Percentiles rank a stretch among this genome's conserved stretches.
phyloP scores from a whole-genome alignment of 2,888 invertebrate species.

The Lingula anatina region DNA sequence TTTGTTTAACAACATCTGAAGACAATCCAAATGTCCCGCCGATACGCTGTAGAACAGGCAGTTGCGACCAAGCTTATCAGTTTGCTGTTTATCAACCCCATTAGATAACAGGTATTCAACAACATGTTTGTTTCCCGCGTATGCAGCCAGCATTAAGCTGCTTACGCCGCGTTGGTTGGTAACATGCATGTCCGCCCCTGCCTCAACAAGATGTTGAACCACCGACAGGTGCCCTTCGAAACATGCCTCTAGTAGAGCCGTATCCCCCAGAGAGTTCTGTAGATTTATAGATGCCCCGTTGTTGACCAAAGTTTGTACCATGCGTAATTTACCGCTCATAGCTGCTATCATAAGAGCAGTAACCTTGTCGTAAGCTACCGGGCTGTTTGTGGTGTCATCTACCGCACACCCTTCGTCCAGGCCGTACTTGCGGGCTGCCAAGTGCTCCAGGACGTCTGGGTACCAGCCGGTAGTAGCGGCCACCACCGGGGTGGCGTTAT shows the following conservation, averaged over 20 bases:
- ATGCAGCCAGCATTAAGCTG: slow-evolving; percentile 17
- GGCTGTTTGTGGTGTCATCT: slow-evolving; percentile 11
- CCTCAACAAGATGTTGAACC: slow-evolving; percentile 9
- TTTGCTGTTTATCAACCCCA: slow-evolving; percentile 7
- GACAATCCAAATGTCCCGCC: slow-evolving; percentile 12
- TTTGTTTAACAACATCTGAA: no score
- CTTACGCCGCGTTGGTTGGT: slow-evolving; percentile 11
- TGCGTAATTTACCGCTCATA: slow-evolving; percentile 13
- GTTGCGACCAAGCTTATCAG: slow-evolving; percentile 16
- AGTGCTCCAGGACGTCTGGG: no score
- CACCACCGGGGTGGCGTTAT: no score
- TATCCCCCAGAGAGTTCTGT: slow-evolving; percentile 11
- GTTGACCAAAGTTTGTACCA: slow-evolving; percentile 13
- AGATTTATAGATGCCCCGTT: slow-evolving; percentile 11
- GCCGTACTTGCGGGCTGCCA: no score
- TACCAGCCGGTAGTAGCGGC: no score
- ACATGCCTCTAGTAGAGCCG: slow-evolving; percentile 15
- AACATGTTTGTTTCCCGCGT: slow-evolving; percentile 13
- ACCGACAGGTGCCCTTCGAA: slow-evolving; percentile 15
- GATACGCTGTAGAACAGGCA: slow-evolving; percentile 16
- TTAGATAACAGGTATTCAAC: slow-evolving; percentile 11
- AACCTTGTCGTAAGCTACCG: slow-evolving; percentile 10
- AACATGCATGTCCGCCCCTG: slow-evolving; percentile 9
- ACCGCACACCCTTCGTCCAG: slow-evolving; percentile 11
- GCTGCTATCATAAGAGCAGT: slow-evolving; percentile 15